phyloP scores from a whole-genome alignment of 2,888 invertebrate species.

The Apamea anceps region DNA sequence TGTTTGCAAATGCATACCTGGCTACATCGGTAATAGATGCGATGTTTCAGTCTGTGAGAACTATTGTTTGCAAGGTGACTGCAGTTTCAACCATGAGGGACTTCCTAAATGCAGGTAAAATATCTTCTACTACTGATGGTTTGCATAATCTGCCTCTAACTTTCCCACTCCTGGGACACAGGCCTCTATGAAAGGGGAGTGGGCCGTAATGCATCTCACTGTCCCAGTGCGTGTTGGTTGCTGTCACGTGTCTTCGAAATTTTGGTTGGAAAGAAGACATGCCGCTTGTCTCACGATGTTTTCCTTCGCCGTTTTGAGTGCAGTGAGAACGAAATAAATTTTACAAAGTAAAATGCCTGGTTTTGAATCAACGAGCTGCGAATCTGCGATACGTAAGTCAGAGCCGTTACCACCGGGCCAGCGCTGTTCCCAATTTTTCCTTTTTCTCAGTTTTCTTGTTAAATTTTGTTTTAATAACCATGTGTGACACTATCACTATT shows the following conservation, averaged over 20 bases:
- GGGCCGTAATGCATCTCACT: no score
- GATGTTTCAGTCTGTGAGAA: background rate
- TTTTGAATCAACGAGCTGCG: background rate
- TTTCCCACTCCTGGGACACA: background rate
- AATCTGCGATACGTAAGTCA: background rate
- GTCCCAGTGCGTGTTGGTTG: background rate
- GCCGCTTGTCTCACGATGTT: background rate
- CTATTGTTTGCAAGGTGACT: conserved; percentile 6
- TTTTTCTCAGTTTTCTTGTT: background rate
- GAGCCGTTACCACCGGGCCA: background rate
- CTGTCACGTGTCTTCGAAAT: background rate
- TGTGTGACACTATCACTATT: background rate
- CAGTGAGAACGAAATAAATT: background rate
- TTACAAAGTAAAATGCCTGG: background rate
- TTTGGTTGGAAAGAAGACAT: background rate
- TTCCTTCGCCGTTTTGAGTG: background rate
- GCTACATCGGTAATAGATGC: conserved; percentile 2
- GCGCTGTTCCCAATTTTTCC: background rate
- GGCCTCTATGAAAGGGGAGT: background rate
- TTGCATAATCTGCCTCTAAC: background rate
- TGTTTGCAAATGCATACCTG: background rate
- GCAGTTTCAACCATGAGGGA: background rate
- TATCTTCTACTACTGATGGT: background rate
- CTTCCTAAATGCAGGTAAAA: conserved; percentile 12
- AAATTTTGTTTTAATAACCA: background rate